Base-by-base conservation (phyloP, 2,888 invertebrate species). In the Patella caerulea region DNA sequence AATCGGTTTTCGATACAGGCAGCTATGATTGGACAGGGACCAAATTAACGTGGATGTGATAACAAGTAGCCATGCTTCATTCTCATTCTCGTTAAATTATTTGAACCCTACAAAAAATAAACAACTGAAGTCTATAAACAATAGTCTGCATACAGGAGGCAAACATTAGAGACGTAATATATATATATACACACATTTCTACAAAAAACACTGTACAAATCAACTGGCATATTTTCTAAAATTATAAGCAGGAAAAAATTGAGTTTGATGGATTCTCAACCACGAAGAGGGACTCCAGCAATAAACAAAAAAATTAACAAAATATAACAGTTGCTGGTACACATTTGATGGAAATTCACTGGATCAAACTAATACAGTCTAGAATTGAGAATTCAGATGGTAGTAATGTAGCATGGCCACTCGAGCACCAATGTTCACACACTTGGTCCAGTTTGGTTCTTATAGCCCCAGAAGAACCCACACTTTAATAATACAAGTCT, bases 191-290 rank as follows among this genome's bases (percentile, higher is more conserved):
- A 45, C 45, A 45, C 45, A 45, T 45, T 45, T 45, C 45, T 45
- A 45, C 45, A 45, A 45, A 45, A 45, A 45, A 65, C 65, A 65
- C 65, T 65, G 65, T 65, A 65, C 65, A 65, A 65, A 65, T 65
- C 24, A 24, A 24, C 19, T 65, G 45, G 45, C 45, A 45, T 45
- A 45, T 45, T 45, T 45, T 45, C 45, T 65, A 65, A 65, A 65
- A 65, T 65, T 24, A 24, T 65, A 65, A 65, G 65, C 65, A 65
- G 12, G 14, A 65, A 65, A 24, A 24, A 65, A 65, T 65, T 65
- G 45, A 45, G 45, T 45, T 45, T 45, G 9, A 45, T 45, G 65
- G 65, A 65, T 65, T 65, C 24, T 65, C 65, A 65, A 65, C 45
- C 45, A 45, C 45, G 45, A 45, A 45, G 45, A 65, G 65, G 65